Evolutionary conservation across 2,797 vertebrate genomes (phyloP), one percentile per base, ranked within the genome.

Genomic region (Distichodus sexfasciatus): DNA sequence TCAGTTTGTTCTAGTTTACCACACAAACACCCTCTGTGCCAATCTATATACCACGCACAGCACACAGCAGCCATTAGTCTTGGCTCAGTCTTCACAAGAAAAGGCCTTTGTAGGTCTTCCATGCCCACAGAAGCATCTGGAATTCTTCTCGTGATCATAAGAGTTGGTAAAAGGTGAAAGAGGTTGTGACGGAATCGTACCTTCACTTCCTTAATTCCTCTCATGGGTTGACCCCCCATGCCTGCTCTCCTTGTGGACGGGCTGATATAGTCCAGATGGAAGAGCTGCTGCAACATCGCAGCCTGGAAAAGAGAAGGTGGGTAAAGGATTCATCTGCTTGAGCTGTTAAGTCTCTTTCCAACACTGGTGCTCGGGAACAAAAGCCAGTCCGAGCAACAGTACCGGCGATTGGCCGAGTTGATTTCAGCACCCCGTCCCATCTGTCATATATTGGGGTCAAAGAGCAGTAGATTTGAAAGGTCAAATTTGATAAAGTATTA

Each of bases 211-310:
- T 75, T 85, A 40, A 87, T 88, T 86, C 86, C 79, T 85, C 83
- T 78, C 50, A 44, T 72, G 66, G 43, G 59, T 75, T 51, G 59
- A 76, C 58, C 53, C 73, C n/a, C 69, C 54, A 47, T 70, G 61
- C 47, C 76, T 85, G 80, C 79, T 81, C 66, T 19, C 74, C 75
- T 71, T 55, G 77, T 12, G 46, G 2, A 91, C 77, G 80, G 75
- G 85, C 85, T 88, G 84, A 88, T 88, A 86, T 84, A 80, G 38
- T 83, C 79, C 83, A 88, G 82, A 89, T 89, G 84, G 85, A 81
- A 74, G 78, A 72, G 46, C 41, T 67, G 54, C 19, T 12, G 71
- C 47, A 28, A 12, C 6, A 50, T 29, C n/a, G n/a, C n/a, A 51
- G 24, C 3, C 24, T 21, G 15, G 26, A 33, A 6, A 51, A 41